Evolutionary conservation across 2,888 invertebrate species (phyloP), one percentile per base, ranked within the genome.

Genomic region (Sinohyriopsis cumingii): DNA sequence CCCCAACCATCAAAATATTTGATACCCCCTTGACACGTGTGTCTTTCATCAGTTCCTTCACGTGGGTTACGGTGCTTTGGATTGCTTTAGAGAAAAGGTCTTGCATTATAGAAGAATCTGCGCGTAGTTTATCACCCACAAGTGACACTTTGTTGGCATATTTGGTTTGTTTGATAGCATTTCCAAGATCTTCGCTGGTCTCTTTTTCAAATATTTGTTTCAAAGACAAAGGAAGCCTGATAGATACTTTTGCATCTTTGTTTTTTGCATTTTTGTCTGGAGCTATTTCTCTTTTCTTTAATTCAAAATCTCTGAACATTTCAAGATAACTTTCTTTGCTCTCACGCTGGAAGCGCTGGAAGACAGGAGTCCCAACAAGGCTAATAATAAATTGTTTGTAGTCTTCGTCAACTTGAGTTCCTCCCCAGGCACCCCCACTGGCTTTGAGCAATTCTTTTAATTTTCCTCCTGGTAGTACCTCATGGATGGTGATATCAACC

Each of bases 401-500:
- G 4, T 63, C 68, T 9, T 69, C 62, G n/a, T 72, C 72, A 0
- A 72, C 68, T 12, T 59, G 68, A 1, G 68, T 68, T 7, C 71
- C 71, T 18, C 71, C 71, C 71, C 71, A 71, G 53, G 59, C 61
- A 12, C 71, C 67, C 0, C 67, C 67, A 55, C 68, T 67, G 18
- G 71, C 71, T 59, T 64, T 71, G 54, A 68, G 56, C 0, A 71
- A 28, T 45, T 71, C 67, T 25, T 65, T 67, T 2, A 71, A 45
- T 19, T 55, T 33, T 3, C 60, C 61, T n/a, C 56, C 61, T 0
- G 9, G 18, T 25, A 65, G 55, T 7, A 68, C 65, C 33, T 71
- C 67, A n/a, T 71, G 67, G 7, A 71, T 67, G 7, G 71, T 71
- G 9, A 71, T 71, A 18, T 71, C 71, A 28, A 71, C 57, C 3